These are phyloP conservation scores for Ia io DNA, from an alignment of 2,113 vertebrate species.

Conservation along the genomic window DNA sequence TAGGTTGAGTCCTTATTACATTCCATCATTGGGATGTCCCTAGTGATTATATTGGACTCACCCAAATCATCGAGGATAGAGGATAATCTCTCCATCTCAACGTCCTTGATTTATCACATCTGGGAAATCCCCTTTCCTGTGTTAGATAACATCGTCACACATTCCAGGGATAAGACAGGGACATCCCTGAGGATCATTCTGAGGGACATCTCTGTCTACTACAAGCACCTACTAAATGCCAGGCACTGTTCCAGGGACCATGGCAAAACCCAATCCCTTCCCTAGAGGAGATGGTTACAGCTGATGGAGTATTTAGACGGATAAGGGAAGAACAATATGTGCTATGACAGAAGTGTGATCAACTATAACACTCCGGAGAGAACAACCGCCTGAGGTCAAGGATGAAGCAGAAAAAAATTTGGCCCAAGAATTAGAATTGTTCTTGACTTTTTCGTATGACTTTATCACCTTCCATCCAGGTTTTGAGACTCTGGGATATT, in stretches of 20 bases:
- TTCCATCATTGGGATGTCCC: neutral
- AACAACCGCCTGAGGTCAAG: neutral
- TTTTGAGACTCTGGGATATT: conserved; percentile 81
- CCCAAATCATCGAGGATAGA: neutral
- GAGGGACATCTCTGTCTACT: neutral
- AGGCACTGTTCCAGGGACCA: neutral
- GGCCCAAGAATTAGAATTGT: neutral
- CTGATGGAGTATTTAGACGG: neutral
- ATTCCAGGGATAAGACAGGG: neutral
- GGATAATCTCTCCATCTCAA: neutral
- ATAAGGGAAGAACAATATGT: neutral
- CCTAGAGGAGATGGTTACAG: neutral
- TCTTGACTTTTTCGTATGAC: neutral
- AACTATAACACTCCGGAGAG: neutral
- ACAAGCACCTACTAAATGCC: neutral
- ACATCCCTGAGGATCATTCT: neutral
- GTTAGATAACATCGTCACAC: neutral
- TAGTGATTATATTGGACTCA: neutral
- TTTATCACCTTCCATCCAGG: conserved; percentile 54
- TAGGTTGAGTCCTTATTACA: neutral
- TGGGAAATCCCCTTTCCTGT: neutral
- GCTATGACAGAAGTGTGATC: neutral
- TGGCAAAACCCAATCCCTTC: neutral
- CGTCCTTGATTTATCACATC: neutral
- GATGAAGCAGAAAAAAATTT: neutral